Evolutionary conservation across 2,113 vertebrate genomes (phyloP).

Genomic region (Smithornis capensis): DNA sequence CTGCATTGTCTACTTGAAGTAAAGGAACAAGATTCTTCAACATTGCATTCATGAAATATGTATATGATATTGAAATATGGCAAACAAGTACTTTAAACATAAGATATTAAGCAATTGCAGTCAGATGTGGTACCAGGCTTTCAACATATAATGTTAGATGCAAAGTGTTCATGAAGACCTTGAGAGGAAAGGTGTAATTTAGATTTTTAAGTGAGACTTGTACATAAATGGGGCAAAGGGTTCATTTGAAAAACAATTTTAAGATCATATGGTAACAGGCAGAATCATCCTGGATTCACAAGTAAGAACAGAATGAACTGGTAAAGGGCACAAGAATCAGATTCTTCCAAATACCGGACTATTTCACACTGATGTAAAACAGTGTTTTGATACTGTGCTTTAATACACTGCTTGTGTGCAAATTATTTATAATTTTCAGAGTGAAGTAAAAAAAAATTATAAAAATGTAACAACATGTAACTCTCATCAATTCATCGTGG

Average conservation of each 20-base stretch:
- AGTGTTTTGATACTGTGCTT: not conserved
- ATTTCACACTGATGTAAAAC: not conserved
- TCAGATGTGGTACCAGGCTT: not conserved
- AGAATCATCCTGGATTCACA: not conserved
- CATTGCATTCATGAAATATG: too few relatives aligned
- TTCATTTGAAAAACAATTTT: not conserved
- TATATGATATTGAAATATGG: not conserved
- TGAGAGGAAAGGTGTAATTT: not conserved
- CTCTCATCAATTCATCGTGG: not conserved
- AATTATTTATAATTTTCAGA: not conserved
- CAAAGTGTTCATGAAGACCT: not conserved
- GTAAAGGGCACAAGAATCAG: not conserved
- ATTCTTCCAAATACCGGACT: not conserved
- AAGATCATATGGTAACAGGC: not conserved
- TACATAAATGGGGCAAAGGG: not conserved
- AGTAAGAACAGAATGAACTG: not conserved
- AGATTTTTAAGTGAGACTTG: not conserved
- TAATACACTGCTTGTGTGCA: not conserved
- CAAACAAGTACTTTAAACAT: not conserved
- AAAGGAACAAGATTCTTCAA: not conserved
- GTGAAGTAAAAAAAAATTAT: not conserved
- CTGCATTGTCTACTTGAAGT: not conserved
- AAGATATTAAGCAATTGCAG: not conserved
- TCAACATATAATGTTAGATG: not conserved
- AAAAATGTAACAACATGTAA: not conserved